Conservation (phyloP, 2,888 invertebrate genomes). For the Eremobia ochroleuca region DNA sequence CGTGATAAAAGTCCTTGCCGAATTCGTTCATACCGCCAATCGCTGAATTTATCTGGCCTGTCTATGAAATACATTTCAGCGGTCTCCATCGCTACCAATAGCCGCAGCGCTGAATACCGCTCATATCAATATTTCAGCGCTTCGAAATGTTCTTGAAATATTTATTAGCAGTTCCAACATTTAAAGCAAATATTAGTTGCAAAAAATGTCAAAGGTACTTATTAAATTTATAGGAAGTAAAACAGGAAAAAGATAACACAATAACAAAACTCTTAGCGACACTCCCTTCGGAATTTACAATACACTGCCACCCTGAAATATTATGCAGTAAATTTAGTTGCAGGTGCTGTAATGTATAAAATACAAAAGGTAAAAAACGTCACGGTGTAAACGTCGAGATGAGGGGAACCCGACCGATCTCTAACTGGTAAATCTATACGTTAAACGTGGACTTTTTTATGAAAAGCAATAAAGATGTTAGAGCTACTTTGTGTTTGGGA, state of each 20-base stretch:
- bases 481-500: slow-evolving; percentile 90
- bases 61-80: slow-evolving; percentile 66
- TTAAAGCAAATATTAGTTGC: slow-evolving; percentile 39
- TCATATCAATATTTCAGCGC: slow-evolving; percentile 61
- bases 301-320: slow-evolving; percentile 69
- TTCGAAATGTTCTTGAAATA: slow-evolving; percentile 50
- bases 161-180: slow-evolving; percentile 43
- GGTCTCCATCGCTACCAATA: slow-evolving; percentile 55
- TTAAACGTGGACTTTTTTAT: slow-evolving; percentile 87
- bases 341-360: slow-evolving; percentile 72
- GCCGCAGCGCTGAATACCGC: slow-evolving; percentile 54
- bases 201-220: slow-evolving; percentile 17
- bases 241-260: slow-evolving; percentile 53
- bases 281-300: slow-evolving; percentile 64
- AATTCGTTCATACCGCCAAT: slow-evolving; percentile 85
- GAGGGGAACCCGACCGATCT: slow-evolving; percentile 79
- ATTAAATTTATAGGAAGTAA: slow-evolving; percentile 40
- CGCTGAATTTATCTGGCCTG: slow-evolving; percentile 80
- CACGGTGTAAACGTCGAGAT: slow-evolving; percentile 68
- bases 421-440: slow-evolving; percentile 84
- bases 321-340: slow-evolving; percentile 69
- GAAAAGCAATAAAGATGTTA: slow-evolving; percentile 90
- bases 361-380: slow-evolving; percentile 75
- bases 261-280: slow-evolving; percentile 53
- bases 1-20: slow-evolving; percentile 87